Evolutionary conservation across 2,888 invertebrate species (phyloP), one percentile per base, ranked within the genome.

Genomic region (Aporophyla nigra): DNA sequence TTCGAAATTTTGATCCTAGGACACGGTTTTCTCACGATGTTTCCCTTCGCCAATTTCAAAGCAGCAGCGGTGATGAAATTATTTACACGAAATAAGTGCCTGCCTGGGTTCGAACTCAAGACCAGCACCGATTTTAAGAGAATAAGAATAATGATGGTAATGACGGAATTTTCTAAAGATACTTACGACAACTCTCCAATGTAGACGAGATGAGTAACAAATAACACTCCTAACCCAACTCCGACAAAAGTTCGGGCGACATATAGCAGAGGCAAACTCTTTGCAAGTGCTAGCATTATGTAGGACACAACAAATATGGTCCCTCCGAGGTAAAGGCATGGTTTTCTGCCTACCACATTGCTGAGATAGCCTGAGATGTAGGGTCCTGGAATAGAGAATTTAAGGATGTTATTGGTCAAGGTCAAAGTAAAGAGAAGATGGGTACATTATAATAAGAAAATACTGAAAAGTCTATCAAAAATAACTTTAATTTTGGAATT

Each of bases 321-420:
- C 0, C 89, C 91, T 7, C 89, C 91, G 0, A 91, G 21, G 19
- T 90, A 46, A 0, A 93, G 66, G 56, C 91, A 89, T 19, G 89
- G 88, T 63, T 91, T 93, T 2, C 93, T 82, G 5, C 93, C 93
- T 5, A 84, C 80, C 16, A 72, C 56, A 53, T 93, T 93, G 0
- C 90, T 88, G 0, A 93, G 24, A 71, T 87, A 91, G 0, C 90
- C 91, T 0, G 90, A 82, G 46, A 91, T 27, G 54, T 88, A 89
- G 1, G 92, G 88, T 33, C 93, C 93, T 93, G 86, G 51, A 40
- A n/a, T 14, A 16, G 21, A 49, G 1, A 3, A 49, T 49, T 14
- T 56, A 24, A n/a, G 2, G n/a, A 12, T 56, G n/a, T 56, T 12
- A 56, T 56, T 24, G 0, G 56, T 56, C 24, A 56, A 14, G 2